Evolutionary conservation across 35 echinoderm and acorn worm genomes (phyloP).

Genomic region (Eucidaris tribuloides): DNA sequence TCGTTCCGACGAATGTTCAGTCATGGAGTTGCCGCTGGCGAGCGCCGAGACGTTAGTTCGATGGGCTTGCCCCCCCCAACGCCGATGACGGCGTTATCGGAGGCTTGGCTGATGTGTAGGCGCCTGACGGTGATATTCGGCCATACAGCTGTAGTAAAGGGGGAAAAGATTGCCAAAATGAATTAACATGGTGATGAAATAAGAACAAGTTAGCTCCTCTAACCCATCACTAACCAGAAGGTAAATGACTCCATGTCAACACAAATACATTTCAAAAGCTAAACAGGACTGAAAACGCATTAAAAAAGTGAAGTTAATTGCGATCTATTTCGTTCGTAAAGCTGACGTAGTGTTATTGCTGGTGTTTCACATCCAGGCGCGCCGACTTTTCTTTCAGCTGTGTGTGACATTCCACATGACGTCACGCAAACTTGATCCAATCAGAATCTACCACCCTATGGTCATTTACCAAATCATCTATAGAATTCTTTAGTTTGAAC

Average conservation of each 20-base stretch:
- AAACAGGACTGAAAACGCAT: too few relatives aligned
- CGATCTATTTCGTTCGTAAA: too few relatives aligned
- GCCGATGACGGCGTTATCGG: constrained; percentile 43
- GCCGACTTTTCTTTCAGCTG: too few relatives aligned
- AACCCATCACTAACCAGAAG: not conserved
- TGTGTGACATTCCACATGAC: too few relatives aligned
- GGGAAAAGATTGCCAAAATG: not conserved
- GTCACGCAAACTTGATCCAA: too few relatives aligned
- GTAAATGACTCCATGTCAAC: not conserved
- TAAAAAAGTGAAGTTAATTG: too few relatives aligned
- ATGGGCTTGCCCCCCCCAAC: constrained; percentile 37
- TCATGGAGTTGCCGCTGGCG: not conserved
- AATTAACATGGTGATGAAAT: not conserved
- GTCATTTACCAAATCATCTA: too few relatives aligned
- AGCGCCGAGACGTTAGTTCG: constrained; percentile 32
- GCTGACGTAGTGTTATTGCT: too few relatives aligned
- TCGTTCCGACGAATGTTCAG: constrained; percentile 38
- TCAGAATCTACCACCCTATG: too few relatives aligned
- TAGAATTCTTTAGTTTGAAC: too few relatives aligned
- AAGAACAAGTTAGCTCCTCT: not conserved
- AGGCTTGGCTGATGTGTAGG: constrained; percentile 34
- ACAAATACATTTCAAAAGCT: too few relatives aligned
- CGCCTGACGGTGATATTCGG: constrained; percentile 18
- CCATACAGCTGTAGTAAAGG: constrained; percentile 2
- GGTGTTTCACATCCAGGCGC: too few relatives aligned